Conservation (phyloP, 2,113 vertebrate genomes). For the Rhinolophus ferrumequinum region DNA sequence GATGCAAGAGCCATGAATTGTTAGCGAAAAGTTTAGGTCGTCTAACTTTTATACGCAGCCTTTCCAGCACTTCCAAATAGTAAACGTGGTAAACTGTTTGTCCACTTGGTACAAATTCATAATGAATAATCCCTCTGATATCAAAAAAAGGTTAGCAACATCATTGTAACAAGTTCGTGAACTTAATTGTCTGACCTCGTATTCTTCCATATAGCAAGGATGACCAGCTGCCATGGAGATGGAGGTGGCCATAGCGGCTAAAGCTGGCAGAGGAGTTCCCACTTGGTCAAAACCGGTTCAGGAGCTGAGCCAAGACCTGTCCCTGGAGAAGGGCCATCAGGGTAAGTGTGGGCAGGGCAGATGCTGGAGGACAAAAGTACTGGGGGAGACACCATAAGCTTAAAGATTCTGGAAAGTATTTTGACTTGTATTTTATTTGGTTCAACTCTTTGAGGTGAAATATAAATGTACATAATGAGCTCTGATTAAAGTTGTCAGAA, state of each 20-base stretch:
- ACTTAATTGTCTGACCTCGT: no score
- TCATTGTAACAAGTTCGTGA: no score
- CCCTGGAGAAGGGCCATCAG: neutral
- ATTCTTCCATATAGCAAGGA: neutral
- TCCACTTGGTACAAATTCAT: no score
- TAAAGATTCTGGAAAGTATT: neutral
- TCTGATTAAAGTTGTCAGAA: neutral
- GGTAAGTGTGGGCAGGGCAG: neutral
- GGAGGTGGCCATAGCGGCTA: neutral
- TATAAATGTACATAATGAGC: neutral
- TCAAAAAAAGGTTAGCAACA: no score
- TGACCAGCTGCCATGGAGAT: neutral
- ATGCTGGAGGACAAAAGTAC: neutral
- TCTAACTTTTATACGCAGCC: no score
- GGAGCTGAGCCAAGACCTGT: neutral
- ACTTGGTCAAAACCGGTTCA: neutral
- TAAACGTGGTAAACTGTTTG: no score
- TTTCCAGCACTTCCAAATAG: no score
- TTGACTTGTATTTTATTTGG: neutral
- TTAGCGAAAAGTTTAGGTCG: no score
- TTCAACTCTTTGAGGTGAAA: slow-evolving; percentile 7
- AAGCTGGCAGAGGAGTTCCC: neutral
- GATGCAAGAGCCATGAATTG: no score
- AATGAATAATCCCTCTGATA: no score
- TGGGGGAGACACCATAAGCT: neutral